These are phyloP conservation scores for Chouioia cunea DNA, from an alignment of 2,888 invertebrate genomes.

Conservation along the genomic window DNA sequence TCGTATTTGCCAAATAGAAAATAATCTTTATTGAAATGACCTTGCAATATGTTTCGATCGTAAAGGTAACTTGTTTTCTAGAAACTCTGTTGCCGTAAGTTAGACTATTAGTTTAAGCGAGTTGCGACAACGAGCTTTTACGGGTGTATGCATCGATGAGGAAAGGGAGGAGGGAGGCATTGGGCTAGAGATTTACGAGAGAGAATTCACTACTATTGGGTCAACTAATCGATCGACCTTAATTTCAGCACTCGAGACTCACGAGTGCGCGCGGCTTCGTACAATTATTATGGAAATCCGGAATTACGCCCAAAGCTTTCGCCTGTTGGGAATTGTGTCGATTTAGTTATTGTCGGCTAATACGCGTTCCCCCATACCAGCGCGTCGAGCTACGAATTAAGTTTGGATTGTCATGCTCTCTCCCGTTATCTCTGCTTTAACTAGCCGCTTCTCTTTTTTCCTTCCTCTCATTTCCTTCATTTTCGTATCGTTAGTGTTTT, in stretches of 20 bases:
- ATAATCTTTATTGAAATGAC: no score
- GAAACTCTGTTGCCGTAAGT: no score
- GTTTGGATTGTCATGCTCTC: constrained; percentile 1
- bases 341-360: constrained; percentile 39
- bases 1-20: no score
- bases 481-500: no score
- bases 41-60: no score
- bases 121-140: no score
- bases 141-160: background rate
- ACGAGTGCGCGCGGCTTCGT: constrained; percentile 2
- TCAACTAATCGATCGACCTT: constrained; percentile 43
- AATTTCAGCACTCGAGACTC: constrained; percentile 34
- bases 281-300: constrained; percentile 44
- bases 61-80: no score
- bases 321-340: constrained; percentile 22
- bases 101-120: no score
- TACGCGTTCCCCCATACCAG: constrained; percentile 1
- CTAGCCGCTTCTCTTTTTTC: constrained; percentile 32
- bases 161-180: background rate
- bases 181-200: constrained; percentile 19
- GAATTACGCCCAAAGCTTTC: constrained; percentile 31
- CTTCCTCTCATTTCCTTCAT: no score
- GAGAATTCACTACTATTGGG: constrained; percentile 22
- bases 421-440: constrained; percentile 37
- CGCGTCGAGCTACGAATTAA: constrained; percentile 1